phyloP scores from a whole-genome alignment of 2,888 invertebrate species.

The Nowickia ferox region DNA sequence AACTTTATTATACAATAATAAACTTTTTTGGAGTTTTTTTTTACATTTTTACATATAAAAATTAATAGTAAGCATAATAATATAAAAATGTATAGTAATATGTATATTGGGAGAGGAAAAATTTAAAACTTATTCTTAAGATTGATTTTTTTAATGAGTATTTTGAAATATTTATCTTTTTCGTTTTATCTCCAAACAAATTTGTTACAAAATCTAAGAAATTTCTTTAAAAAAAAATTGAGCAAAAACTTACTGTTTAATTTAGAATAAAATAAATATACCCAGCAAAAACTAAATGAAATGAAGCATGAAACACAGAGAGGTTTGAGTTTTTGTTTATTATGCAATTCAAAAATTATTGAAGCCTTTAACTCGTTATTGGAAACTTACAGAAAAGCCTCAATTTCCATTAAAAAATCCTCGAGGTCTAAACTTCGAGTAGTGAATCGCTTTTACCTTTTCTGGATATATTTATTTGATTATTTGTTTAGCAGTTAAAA shows the following conservation, averaged over 20 bases:
- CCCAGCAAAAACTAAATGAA: constrained; percentile 1
- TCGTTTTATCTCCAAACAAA: constrained; percentile 15
- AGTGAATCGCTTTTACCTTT: neutral
- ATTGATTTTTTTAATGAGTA: constrained; percentile 61
- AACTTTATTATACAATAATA: constrained; percentile 72
- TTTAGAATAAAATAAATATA: constrained; percentile 13
- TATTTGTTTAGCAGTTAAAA: constrained; percentile 27
- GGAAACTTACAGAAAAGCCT: no score
- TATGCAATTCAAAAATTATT: no score
- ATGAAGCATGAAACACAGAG: neutral
- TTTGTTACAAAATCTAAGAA: constrained; percentile 30
- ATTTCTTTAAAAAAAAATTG: constrained; percentile 24
- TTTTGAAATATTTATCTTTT: constrained; percentile 60
- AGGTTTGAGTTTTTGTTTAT: neutral
- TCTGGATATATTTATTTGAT: neutral
- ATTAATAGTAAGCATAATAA: constrained; percentile 62
- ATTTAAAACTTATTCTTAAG: constrained; percentile 58
- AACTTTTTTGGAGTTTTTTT: constrained; percentile 63
- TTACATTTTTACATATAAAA: constrained; percentile 71
- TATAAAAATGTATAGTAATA: constrained; percentile 56
- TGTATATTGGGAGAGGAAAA: constrained; percentile 64
- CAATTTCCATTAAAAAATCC: no score
- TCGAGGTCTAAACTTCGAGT: no score
- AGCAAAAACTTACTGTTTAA: constrained; percentile 14
- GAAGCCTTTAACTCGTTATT: no score